Base-by-base conservation (phyloP, 1,140 invertebrate species). In the Platorchestia sp. region DNA sequence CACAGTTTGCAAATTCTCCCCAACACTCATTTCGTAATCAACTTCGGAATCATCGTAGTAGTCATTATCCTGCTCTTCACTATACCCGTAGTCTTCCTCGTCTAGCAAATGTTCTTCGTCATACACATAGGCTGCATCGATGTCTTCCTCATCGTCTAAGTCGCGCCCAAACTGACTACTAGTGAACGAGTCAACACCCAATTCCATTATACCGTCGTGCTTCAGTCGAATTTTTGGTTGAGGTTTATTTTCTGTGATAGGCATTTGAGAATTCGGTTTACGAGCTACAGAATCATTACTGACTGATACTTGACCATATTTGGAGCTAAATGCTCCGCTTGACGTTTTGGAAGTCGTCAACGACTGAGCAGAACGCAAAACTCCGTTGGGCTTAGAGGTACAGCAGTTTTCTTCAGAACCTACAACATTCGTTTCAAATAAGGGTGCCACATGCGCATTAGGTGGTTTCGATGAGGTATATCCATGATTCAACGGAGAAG, bases 111-210 rank as follows among this genome's bases (percentile, higher is more conserved):
- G 90, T 51, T 95, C 90, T 75, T 96, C 95, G 95, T 96, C 96
- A 96, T 96, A 97, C 95, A 96, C 95, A 90, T 96, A 96, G 47
- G 96, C 96, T 95, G 96, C 95, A 96, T 86, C 91, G 0, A 47
- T 7, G 43, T 93, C 45, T n/a, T 93, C 91, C 36, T 91, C 89
- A 27, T 93, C 45, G 10, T 45, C 45, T 6, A 45, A 93, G 44
- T 45, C 43, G 91, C 45, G 44, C 0, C 43, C 87, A 89, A 42
- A 41, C 87, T 89, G 87, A 42, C 41, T 89, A 14, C 87, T 89
- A 5, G 87, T 89, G 43, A 44, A 89, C 87, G 87, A 89, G 87
- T 89, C 91, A 7, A 93, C 45, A 19, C 91, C 91, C 45, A 93
- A 44, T 40, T 93, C 91, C 91, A 93, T 93, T 5, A 45, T 45